Base-by-base conservation (phyloP, 2,888 invertebrate genomes). In the Quadroppia sp. region DNA sequence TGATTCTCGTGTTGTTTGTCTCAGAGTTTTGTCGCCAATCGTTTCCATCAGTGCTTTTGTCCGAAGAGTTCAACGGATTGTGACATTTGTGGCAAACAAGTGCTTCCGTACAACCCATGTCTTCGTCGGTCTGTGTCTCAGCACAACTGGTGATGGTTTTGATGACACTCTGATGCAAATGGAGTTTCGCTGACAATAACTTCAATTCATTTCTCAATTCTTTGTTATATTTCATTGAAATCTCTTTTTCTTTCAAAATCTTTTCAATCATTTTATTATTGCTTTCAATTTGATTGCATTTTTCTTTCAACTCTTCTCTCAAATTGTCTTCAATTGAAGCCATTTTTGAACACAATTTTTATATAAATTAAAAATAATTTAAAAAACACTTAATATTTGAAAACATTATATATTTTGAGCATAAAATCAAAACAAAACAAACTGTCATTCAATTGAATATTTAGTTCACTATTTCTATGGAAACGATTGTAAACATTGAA, bases 141-240 rank as follows among this genome's bases (percentile, higher is more conserved):
- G 25, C 69, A 9, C 20, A 45, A n/a, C 7, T 42, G 25, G 69
- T 69, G 25, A 45, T 25, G 20, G 25, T 42, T 28, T 69, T 69
- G 25, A 25, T 59, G 20, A 73, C 28, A 23, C 74, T 48, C 48
- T 74, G 71, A 59, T 64, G 50, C 20, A 75, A 59, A 28, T 59
- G 48, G 15, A 76, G 70, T 73, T 76, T 76, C n/a, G 59, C 72
- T 20, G 53, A 75, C 67, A 74, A 42, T 64, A 76, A 42, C 40
- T 70, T 45, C 23, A 76, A n/a, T 48, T 76, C 72, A 61, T 69
- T 40, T n/a, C 67, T 59, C 32, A 76, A 59, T 42, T 76, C 72
- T 28, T 72, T 53, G 70, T 75, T 76, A 36, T 71, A 70, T 45
- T 69, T 69, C 0, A 25, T 2, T 15, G 40, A 45, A 69, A 69